Percentiles rank a stretch among this genome's conserved stretches.
phyloP scores from a whole-genome alignment of 2,888 invertebrate genomes.

The Ceriagrion tenellum region DNA sequence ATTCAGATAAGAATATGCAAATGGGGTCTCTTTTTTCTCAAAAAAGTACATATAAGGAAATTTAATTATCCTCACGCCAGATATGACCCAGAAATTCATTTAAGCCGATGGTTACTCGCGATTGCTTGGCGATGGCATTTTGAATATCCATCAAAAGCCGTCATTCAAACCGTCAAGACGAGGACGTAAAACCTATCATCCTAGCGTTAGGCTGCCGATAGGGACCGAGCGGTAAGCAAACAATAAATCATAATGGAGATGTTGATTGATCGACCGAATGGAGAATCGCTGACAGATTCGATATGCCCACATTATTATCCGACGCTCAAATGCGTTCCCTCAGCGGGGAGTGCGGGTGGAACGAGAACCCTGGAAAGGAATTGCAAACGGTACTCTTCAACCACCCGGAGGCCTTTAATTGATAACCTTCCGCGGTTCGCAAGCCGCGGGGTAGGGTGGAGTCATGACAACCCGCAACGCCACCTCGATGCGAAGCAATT shows the following conservation, averaged over 20 bases:
- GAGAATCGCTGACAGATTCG: constrained; percentile 5
- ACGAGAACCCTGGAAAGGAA: neutral
- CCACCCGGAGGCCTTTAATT: neutral
- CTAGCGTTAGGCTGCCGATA: neutral
- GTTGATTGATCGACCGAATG: neutral
- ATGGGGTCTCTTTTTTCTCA: no score
- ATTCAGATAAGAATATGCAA: no score
- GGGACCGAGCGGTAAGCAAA: neutral
- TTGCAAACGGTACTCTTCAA: neutral
- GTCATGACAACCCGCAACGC: neutral
- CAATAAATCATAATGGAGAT: constrained; percentile 27
- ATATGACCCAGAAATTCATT: neutral
- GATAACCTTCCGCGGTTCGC: neutral
- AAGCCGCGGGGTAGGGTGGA: neutral
- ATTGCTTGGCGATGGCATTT: neutral
- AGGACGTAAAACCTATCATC: neutral
- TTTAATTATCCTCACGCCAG: neutral
- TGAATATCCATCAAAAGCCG: neutral
- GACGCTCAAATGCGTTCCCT: neutral
- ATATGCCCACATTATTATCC: neutral
- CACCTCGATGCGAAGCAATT: neutral
- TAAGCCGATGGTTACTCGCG: neutral
- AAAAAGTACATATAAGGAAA: no score
- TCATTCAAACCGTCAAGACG: neutral
- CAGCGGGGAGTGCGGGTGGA: constrained; percentile 2